A percentile compares a stretch with the other conserved stretches of the same genome.
Conservation (phyloP, 2,113 vertebrate species). For the Tringa solitaria region DNA sequence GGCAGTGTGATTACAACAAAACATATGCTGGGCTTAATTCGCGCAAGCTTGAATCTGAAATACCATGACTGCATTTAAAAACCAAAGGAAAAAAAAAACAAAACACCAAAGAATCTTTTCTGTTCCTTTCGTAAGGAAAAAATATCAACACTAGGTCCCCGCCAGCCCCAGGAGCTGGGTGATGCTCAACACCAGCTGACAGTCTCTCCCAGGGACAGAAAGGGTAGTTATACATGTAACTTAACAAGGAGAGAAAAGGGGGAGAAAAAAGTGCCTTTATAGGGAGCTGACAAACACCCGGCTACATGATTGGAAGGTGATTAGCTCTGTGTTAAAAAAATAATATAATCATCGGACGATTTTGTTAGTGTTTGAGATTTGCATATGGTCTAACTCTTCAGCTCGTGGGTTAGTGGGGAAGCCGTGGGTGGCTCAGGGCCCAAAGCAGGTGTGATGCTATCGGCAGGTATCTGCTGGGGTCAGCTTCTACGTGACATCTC, state of each 20-base stretch:
- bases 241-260: not conserved
- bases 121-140: slow-evolving; percentile 22
- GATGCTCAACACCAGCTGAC: not conserved
- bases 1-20: slow-evolving; percentile 54
- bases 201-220: not conserved
- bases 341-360: not conserved
- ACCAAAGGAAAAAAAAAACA: not conserved
- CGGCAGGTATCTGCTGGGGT: slow-evolving; percentile 21
- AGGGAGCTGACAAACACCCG: slow-evolving; percentile 13
- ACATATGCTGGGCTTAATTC: slow-evolving; percentile 46
- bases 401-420: slow-evolving; percentile 39
- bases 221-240: not conserved
- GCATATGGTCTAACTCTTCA: slow-evolving; percentile 15
- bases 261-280: slow-evolving; percentile 34
- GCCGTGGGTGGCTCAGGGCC: not conserved
- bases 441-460: not conserved
- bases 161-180: not conserved
- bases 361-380: slow-evolving; percentile 8
- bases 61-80: slow-evolving; percentile 27
- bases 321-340: slow-evolving; percentile 46
- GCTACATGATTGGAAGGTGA: slow-evolving; percentile 26
- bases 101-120: not conserved
- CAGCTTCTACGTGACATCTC: not conserved
- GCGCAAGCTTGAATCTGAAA: slow-evolving; percentile 33
- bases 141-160: not conserved